Evolutionary conservation across 2,797 vertebrate genomes (phyloP), one percentile per base, ranked within the genome.

Genomic region (Lepilemur ruficaudatus): DNA sequence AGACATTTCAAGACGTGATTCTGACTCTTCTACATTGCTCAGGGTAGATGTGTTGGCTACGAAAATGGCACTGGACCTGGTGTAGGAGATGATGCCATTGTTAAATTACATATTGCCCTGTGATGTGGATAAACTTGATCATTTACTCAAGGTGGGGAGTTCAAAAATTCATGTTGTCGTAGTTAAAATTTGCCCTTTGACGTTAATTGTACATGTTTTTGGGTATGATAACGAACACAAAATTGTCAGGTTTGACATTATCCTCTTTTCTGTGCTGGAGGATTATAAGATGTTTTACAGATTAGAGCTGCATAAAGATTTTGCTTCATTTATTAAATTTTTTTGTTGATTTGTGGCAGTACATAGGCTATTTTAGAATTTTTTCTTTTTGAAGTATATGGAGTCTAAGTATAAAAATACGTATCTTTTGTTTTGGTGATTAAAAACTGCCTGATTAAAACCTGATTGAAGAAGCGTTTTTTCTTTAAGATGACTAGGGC

Each of bases 311-410:
- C 50, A 7, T 69, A 41, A 50, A 50, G 75, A 63, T 50, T 94
- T 76, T 93, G 50, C 78, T 83, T 79, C 73, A 22, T 78, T 35
- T 57, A 48, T 61, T 59, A 38, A 22, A 82, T 79, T 90, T 85
- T 91, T 96, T 88, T 81, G 50, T 96, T 95, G 61, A 91, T 20
- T 63, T 43, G 22, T 69, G 10, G 61, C 43, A 79, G 35, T 61
- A 41, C 11, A 0, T 93, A 65, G 88, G 48, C 70, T 86, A 6
- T 96, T 89, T 69, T 59, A 72, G 63, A 23, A 11, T 96, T 97
- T 94, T 92, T 30, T 88, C 78, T 32, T 90, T 96, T 94, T 87
- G 30, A 88, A 92, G 76, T 92, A 46, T 61, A 41, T 84, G 55
- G 50, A 4, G 43, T 93, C 89, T 46, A 78, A 76, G 35, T 1